These are phyloP conservation scores for Lasioglossum vierecki DNA, from an alignment of 2,888 invertebrate genomes.

Conservation along the genomic window DNA sequence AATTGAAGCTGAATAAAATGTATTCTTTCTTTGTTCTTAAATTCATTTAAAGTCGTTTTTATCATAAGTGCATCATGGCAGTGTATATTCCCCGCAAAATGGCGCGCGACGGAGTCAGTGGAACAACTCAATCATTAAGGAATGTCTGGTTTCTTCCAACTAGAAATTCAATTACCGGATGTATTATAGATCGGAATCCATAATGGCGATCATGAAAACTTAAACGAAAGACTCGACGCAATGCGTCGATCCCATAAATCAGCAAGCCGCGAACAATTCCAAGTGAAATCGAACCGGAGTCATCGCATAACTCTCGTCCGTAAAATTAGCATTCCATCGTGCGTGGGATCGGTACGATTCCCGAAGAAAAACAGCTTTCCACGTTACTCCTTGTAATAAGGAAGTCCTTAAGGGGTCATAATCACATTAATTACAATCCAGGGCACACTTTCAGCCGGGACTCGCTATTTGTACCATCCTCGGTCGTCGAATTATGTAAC, in stretches of 20 bases:
- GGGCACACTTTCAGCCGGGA: conserved; percentile 30
- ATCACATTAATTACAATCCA: conserved; percentile 76
- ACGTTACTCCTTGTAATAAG: conserved; percentile 55
- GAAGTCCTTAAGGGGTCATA: conserved; percentile 69
- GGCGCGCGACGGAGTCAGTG: neutral
- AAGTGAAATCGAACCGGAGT: conserved; percentile 65
- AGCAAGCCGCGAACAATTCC: conserved; percentile 25
- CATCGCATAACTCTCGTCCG: conserved; percentile 29
- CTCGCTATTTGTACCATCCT: conserved; percentile 21
- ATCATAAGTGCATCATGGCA: neutral
- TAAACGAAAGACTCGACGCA: neutral
- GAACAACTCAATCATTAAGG: neutral
- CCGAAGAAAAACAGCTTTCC: conserved; percentile 53
- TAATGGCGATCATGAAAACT: conserved; percentile 10
- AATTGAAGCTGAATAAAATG: neutral
- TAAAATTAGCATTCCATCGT: conserved; percentile 35
- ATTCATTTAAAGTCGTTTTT: neutral
- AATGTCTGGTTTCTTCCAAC: neutral
- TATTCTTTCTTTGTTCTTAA: neutral
- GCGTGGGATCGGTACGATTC: conserved; percentile 55
- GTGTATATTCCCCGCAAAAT: neutral
- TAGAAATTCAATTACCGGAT: conserved; percentile 15
- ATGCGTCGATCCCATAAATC: conserved; percentile 4
- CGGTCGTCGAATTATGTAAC: conserved; percentile 51
- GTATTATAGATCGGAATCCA: neutral